Evolutionary conservation across 2,113 vertebrate genomes (phyloP), one percentile per base, ranked within the genome.

Genomic region (Microtus ochrogaster): DNA sequence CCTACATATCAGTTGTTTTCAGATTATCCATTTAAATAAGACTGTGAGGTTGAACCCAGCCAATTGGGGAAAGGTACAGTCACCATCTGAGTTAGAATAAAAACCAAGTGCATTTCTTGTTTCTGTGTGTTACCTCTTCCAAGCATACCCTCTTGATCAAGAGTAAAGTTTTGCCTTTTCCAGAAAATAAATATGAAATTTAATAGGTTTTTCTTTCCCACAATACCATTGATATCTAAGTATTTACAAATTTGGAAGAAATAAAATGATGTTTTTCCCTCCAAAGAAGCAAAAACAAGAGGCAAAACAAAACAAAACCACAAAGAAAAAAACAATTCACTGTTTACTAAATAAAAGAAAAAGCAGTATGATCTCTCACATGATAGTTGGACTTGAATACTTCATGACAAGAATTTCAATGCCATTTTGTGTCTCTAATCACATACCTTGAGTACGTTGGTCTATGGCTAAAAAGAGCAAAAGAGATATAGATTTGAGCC

Each of bases 231-330:
- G 24, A 49, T 85, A 52, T 94, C 58, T 88, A 30, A 10, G 49
- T 89, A 58, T 28, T 91, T 72, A 77, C 36, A 93, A 93, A 41
- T 77, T 89, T 94, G 47, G 61, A 86, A 95, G 58, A 96, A 90
- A 44, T 61, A 92, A 77, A 97, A 36, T 90, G 86, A 91, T 90
- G 9, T 52, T 87, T 94, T 79, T 33, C 58, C 14, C 70, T 86
- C 63, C 49, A 84, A 81, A 96, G 63, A 91, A 74, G 70, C 68
- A 93, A 90, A 94, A 93, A 39, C 14, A 44, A 86, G 55, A 61
- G 22, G 24, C 8, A 94, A 93, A 36, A 73, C 30, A 92, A 94
- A 93, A 44, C 19, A 39, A 91, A n/a, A 61, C 7, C 14, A 19
- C 12, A 70, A 7, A 2, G 2, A 70, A n/a, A 36, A 33, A 72